Evolutionary conservation across 2,113 vertebrate genomes (phyloP), one percentile per base, ranked within the genome.

Genomic region (Passer montanus): DNA sequence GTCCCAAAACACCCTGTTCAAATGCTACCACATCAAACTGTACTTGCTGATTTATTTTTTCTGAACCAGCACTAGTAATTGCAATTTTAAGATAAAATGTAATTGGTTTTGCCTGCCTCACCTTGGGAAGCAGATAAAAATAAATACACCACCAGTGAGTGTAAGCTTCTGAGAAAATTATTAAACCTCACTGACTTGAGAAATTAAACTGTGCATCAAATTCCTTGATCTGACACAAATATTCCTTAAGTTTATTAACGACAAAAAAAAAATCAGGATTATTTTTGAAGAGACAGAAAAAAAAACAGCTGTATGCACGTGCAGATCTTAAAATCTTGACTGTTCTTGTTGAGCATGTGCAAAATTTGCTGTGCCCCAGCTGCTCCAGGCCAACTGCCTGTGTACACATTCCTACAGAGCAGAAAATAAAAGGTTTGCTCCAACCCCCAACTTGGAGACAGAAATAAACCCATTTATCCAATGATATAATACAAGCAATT

Each of bases 391-490:
- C 83, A 63, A 55, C 81, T 3, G 60, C 80, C 87, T 21, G 4
- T 19, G 39, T 9, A 27, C 67, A 53, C 31, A 24, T 66, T 77
- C 78, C 62, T 73, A 21, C 37, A 35, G 3, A 37, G 79, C 75
- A 92, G 82, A 46, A 90, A 80, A 87, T 82, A 35, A 83, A 93
- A 90, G 70, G 63, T 88, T 94, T 94, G 89, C 67, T 91, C 89
- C 84, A 85, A 23, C 72, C 69, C 62, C 70, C 74, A 41, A 2
- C 59, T 70, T 73, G 70, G 69, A 85, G 89, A 64, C 79, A 88
- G 39, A 94, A 95, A 88, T 95, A 92, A 95, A 80, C 46, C 52
- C 76, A 33, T 77, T 90, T 88, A 93, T 73, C 59, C 2, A 5
- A 52, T 89, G 73, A 55, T 68, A 55, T 60, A 70, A 95, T 87